These are phyloP conservation scores for Lepidochrysops patricia DNA, from an alignment of 2,888 invertebrate genomes.

Conservation along the genomic window DNA sequence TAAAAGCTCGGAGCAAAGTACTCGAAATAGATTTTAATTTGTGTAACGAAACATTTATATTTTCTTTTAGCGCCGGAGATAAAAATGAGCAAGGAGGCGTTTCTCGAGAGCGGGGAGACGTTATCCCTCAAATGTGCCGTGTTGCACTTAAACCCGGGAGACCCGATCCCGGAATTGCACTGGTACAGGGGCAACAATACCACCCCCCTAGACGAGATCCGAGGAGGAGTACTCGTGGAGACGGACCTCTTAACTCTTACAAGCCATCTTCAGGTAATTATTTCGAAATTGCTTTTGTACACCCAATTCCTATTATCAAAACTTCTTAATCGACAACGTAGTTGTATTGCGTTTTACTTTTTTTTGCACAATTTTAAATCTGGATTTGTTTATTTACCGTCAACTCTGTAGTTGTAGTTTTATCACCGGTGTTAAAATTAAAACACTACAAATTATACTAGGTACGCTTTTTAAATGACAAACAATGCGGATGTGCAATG, in stretches of 20 bases:
- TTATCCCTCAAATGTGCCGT: constrained; percentile 58
- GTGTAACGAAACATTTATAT: constrained; percentile 6
- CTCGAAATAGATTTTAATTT: not conserved
- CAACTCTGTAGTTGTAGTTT: not conserved
- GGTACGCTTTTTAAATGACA: too few relatives aligned
- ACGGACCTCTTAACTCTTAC: constrained; percentile 57
- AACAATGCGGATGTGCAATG: too few relatives aligned
- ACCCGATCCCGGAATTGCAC: constrained; percentile 42
- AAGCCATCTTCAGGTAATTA: constrained; percentile 56
- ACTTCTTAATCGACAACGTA: not conserved
- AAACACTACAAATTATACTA: too few relatives aligned
- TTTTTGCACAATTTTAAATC: not conserved
- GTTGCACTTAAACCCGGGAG: constrained; percentile 46
- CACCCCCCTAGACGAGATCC: constrained; percentile 47
- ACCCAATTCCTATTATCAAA: not conserved
- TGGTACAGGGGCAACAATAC: constrained; percentile 56
- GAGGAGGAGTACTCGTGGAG: constrained; percentile 68
- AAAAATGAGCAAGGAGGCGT: constrained; percentile 57
- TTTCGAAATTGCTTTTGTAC: constrained; percentile 10
- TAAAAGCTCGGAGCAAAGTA: not conserved
- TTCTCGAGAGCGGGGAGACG: constrained; percentile 60
- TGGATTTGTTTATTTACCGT: not conserved
- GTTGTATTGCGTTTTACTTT: not conserved
- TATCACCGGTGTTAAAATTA: too few relatives aligned
- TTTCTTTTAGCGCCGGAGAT: constrained; percentile 51